Conservation (phyloP, 1,140 invertebrate species). For the Aphelenchoides fujianensis region DNA sequence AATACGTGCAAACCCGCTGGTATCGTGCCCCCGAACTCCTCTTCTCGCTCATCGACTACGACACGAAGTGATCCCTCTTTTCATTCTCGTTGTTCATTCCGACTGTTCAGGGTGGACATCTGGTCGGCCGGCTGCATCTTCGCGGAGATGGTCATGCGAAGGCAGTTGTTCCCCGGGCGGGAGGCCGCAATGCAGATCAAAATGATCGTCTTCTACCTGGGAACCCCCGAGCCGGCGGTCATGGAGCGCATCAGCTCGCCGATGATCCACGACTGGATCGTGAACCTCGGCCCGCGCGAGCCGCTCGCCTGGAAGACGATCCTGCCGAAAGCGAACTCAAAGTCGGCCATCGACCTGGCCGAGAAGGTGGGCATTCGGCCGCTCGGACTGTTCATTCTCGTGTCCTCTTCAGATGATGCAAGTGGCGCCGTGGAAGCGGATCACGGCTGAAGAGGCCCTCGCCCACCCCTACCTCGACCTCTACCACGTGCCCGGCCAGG, state of each 20-base stretch:
- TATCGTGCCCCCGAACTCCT: slow-evolving; percentile 86
- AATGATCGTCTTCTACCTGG: slow-evolving; percentile 51
- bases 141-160: slow-evolving; percentile 84
- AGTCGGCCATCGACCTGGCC: slow-evolving; percentile 16
- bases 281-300: background rate
- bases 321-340: slow-evolving; percentile 4
- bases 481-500: slow-evolving; percentile 51
- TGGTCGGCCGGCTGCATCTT: slow-evolving; percentile 86
- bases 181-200: slow-evolving; percentile 69
- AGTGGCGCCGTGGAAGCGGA: slow-evolving; percentile 29
- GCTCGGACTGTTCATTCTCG: background rate
- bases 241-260: slow-evolving; percentile 10
- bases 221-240: slow-evolving; percentile 38
- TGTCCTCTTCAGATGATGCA: slow-evolving; percentile 31
- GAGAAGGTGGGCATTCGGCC: slow-evolving; percentile 26
- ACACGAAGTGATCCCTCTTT: slow-evolving; percentile 35
- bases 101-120: slow-evolving; percentile 74
- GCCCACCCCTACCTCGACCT: slow-evolving; percentile 46
- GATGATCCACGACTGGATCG: slow-evolving; percentile 27
- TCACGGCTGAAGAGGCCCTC: slow-evolving; percentile 51
- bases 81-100: slow-evolving; percentile 89
- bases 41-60: slow-evolving; percentile 83
- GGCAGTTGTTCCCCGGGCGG: slow-evolving; percentile 92
- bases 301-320: slow-evolving; percentile 24
- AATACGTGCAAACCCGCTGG: slow-evolving; percentile 97